Conservation (phyloP, 2,888 invertebrate genomes). For the Morpho helenor region DNA sequence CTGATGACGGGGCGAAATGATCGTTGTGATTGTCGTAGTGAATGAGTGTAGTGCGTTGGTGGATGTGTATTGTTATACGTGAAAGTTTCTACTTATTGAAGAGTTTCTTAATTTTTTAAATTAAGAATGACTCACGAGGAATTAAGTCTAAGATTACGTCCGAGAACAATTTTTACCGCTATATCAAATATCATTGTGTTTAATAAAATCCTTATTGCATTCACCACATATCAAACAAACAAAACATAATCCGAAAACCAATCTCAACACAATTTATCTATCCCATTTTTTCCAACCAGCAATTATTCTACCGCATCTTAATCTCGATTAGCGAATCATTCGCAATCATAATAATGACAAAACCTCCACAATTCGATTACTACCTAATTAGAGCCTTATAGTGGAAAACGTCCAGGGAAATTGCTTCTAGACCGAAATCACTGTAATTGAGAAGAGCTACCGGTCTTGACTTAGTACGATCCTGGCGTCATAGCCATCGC, state of each 20-base stretch:
- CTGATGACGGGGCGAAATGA: no score
- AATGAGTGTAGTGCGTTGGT: no score
- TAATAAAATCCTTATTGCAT: no score
- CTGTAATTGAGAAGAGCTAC: constrained; percentile 67
- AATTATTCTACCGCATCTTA: constrained; percentile 31
- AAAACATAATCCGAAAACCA: constrained; percentile 11
- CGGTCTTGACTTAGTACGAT: constrained; percentile 57
- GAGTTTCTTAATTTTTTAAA: no score
- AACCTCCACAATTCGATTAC: constrained; percentile 68
- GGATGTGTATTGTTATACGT: no score
- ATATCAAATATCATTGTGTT: no score
- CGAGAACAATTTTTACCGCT: no score
- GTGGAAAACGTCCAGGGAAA: constrained; percentile 61
- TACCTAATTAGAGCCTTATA: constrained; percentile 63
- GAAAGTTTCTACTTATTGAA: no score
- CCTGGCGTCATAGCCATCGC: constrained; percentile 54
- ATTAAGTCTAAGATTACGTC: no score
- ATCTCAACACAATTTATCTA: constrained; percentile 16
- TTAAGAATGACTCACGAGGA: no score
- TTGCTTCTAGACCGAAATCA: constrained; percentile 56
- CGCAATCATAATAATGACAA: constrained; percentile 66
- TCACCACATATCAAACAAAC: neutral
- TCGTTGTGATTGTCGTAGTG: no score
- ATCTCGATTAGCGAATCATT: constrained; percentile 53
- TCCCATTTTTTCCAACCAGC: constrained; percentile 22